Conservation (phyloP, 2,113 vertebrate species). For the Barbus barbus region DNA sequence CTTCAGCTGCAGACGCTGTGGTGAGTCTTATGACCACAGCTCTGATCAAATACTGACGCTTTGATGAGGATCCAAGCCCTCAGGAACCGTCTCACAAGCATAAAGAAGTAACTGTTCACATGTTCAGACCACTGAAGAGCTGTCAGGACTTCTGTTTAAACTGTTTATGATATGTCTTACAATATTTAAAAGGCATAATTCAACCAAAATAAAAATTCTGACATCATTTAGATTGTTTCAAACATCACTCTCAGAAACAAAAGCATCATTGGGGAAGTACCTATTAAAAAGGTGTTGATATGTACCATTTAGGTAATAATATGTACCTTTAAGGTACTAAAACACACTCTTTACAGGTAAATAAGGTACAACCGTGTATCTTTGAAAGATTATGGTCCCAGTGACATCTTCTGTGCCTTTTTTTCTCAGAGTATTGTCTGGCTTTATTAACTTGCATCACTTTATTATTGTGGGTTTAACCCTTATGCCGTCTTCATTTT, state of each 20-base stretch:
- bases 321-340: no score
- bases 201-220: neutral
- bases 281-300: no score
- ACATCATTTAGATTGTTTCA: neutral
- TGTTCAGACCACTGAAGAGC: neutral
- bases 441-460: neutral
- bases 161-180: neutral
- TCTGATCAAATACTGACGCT: constrained; percentile 28
- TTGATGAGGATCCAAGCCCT: constrained; percentile 32
- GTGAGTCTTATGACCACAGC: constrained; percentile 32
- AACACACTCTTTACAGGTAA: no score
- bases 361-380: no score
- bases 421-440: no score
- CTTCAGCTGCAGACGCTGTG: constrained; percentile 16
- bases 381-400: no score
- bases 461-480: neutral
- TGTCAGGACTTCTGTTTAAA: neutral
- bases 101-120: neutral
- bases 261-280: no score
- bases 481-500: no score
- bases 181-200: neutral
- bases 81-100: constrained; percentile 14
- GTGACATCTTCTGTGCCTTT: no score
- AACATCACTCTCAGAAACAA: neutral
- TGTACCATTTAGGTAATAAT: no score